Base-by-base conservation (phyloP, 2,888 invertebrate species). In the Calliscelio sp. region DNA sequence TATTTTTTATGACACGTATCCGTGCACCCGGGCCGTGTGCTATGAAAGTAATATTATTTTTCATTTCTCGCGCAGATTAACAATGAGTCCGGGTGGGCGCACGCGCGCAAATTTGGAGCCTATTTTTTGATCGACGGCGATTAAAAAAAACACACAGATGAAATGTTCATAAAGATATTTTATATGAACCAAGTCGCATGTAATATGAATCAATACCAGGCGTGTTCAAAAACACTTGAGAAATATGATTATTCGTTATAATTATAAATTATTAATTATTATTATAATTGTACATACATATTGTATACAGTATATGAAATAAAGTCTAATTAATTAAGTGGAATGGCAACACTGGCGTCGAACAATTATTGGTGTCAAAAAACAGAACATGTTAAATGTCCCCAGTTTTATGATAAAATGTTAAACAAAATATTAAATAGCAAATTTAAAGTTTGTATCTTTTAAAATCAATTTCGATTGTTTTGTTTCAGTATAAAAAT, bases 281-380 rank as follows among this genome's bases (percentile, higher is more conserved):
- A n/a, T n/a, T n/a, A n/a, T n/a, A n/a, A 41, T 16, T 75, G 61
- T 75, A 75, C 44, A 75, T 75, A 75, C n/a, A n/a, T n/a, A n/a
- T n/a, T n/a, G n/a, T n/a, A n/a, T 24, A 73, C 38, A 74, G 46
- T 8, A 49, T 49, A 49, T 49, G 16, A 49, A 22, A 22, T 22
- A 41, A 25, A 55, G 14, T n/a, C 32, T 6, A 49, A 18, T 57
- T 20, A 57, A 28, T 28, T 46, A 32, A 51, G 16, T 28, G 28
- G n/a, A 41, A 51, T 74, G 74, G 74, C 63, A 74, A 53, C 74
- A 63, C 74, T 74, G 20, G 49, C 74, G 74, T 63, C 63, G 18
- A 41, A 41, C 10, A 7, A 32, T 32, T 32, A 7, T 32, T 32
- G 32, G 5, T 32, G 32, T 32, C 6, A 32, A 32, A 10, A 32